Evolutionary conservation across 1,140 invertebrate genomes (phyloP).

Genomic region (Platyscapa corneri): DNA sequence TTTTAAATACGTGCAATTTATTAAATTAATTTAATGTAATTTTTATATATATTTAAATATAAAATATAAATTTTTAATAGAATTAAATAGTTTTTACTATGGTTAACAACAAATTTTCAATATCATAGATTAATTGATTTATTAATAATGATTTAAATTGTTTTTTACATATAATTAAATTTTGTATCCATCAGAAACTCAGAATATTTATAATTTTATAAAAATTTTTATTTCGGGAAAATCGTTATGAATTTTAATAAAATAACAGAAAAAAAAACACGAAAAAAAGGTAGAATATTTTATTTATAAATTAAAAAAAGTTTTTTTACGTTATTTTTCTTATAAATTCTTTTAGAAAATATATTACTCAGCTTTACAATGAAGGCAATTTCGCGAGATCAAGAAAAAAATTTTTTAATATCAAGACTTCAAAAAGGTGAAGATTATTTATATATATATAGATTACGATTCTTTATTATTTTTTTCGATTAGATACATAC

Average conservation of each 20-base stretch:
- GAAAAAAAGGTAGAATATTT: constrained; percentile 32
- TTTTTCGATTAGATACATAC: neutral
- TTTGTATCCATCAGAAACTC: neutral
- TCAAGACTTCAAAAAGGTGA: constrained; percentile 36
- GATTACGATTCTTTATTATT: neutral
- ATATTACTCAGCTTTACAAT: constrained; percentile 19
- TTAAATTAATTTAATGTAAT: neutral
- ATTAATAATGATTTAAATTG: neutral
- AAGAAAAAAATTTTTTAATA: constrained; percentile 34
- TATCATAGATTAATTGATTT: neutral
- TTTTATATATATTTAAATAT: neutral
- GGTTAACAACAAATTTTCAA: neutral
- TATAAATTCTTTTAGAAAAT: constrained; percentile 16
- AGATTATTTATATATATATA: neutral
- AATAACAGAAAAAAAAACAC: neutral
- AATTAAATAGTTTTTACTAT: no score
- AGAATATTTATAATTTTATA: neutral
- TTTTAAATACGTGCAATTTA: no score
- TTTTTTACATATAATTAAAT: neutral
- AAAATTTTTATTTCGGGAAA: neutral
- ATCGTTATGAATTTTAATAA: constrained; percentile 19
- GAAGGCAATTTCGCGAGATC: constrained; percentile 20
- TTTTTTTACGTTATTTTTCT: constrained; percentile 1
- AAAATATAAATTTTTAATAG: no score
- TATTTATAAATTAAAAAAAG: neutral